Base-by-base conservation (phyloP, 2,113 vertebrate genomes). In the Xenopus tropicalis region DNA sequence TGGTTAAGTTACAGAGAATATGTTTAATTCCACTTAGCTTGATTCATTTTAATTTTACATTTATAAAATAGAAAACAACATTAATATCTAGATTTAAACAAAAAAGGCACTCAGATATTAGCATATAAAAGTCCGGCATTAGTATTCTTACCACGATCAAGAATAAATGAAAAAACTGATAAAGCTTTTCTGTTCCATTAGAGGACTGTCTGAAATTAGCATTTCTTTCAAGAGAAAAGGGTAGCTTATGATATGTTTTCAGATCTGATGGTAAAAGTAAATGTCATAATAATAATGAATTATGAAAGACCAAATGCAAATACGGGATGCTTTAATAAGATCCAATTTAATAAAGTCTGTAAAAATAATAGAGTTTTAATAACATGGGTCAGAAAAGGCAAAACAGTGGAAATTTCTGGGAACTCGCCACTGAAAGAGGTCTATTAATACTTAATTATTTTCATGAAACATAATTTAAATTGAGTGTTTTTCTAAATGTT, bases 201-300 rank as follows among this genome's bases (percentile, higher is more conserved):
- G 94, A 98, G 96, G 95, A 97, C 93, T 95, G 97, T 95, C 96
- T 96, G 97, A 99, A 99, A 99, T 99, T 98, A 99, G 96, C 96
- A 97, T 98, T 98, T 99, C 93, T 93, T 90, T 92, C 91, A 96
- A 96, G 93, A 93, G 94, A 99, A 98, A 99, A 98, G 95, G 96
- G 96, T 96, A 99, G 95, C 96, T 92, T 95, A 91, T 90, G 90
- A 94, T 94, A 95, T 94, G 91, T 93, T 93, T 90, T 86, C 92
- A 93, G 93, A 95, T 95, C 94, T 93, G 93, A 94, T 94, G 93
- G 95, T 98, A 92, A 93, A 91, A 91, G 90, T 93, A 99, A 99
- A 99, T 98, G 96, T 98, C 97, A 98, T 99, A 98, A 98, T 98
- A 98, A 98, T 99, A 98, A 99, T 99, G 95, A 99, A 97, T 97